phyloP scores from a whole-genome alignment of 2,113 vertebrate genomes.

The Amia ocellicauda region DNA sequence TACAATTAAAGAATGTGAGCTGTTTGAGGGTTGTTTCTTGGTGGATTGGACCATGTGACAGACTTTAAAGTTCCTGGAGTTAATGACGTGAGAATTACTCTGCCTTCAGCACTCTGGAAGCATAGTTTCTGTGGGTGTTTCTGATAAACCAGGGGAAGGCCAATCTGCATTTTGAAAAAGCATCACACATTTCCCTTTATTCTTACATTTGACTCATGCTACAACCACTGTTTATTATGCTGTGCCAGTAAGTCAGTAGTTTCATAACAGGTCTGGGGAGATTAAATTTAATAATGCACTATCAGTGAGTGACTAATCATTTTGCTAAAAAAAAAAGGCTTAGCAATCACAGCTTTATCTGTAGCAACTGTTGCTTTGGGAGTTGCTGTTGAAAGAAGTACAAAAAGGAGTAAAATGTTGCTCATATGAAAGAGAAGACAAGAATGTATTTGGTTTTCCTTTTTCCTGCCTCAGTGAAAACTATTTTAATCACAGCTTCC shows the following conservation, averaged over 20 bases:
- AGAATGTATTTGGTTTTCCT: conserved; percentile 14
- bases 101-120: neutral
- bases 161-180: neutral
- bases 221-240: neutral
- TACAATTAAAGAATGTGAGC: no score
- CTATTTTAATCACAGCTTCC: conserved; percentile 34
- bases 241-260: conserved; percentile 6
- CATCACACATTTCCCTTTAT: neutral
- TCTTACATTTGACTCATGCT: neutral
- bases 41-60: no score
- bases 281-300: conserved; percentile 9
- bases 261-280: conserved; percentile 8
- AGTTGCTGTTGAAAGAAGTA: neutral
- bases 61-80: no score
- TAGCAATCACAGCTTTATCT: conserved; percentile 1
- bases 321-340: neutral
- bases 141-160: neutral
- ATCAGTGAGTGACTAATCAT: conserved; percentile 4
- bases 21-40: no score
- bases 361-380: neutral
- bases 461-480: neutral
- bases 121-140: neutral
- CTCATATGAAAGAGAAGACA: conserved; percentile 11
- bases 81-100: no score
- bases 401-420: conserved; percentile 27